These are phyloP conservation scores for Hexactinellida sp. DNA, from an alignment of 37 sponge, comb jelly and placozoan genomes.

Conservation along the genomic window DNA sequence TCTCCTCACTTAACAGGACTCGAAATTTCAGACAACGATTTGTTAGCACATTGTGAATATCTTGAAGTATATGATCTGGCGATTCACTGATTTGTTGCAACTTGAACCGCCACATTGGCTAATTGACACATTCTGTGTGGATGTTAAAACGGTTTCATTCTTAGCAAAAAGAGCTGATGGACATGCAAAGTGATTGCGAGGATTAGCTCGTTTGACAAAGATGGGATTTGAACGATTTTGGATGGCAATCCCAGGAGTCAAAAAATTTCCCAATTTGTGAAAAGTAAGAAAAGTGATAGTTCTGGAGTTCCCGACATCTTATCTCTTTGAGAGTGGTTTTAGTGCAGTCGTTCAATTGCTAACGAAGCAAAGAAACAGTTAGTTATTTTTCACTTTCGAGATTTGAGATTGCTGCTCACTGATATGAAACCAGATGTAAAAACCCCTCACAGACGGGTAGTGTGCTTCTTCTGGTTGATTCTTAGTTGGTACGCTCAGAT, in stretches of 20 bases:
- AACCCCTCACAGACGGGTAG: too few species aligned
- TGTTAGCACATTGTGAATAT: not conserved
- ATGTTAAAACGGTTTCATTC: not conserved
- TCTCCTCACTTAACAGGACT: constrained; percentile 1
- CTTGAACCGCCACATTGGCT: not conserved
- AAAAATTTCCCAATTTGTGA: constrained; percentile 8
- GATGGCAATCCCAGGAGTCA: not conserved
- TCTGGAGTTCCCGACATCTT: constrained; percentile 3
- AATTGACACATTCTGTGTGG: constrained; percentile 14
- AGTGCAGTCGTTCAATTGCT: not conserved
- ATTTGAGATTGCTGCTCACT: constrained; percentile 12
- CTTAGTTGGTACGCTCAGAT: too few species aligned
- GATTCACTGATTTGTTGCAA: constrained; percentile 7
- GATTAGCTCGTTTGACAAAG: not conserved
- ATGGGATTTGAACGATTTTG: not conserved
- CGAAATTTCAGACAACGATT: not conserved
- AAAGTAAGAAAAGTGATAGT: not conserved
- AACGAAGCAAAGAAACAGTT: constrained; percentile 16
- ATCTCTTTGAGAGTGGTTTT: constrained; percentile 7
- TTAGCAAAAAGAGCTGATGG: not conserved
- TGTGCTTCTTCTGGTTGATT: too few species aligned
- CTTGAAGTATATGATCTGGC: not conserved
- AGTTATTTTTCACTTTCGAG: not conserved
- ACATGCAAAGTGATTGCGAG: constrained; percentile 5
- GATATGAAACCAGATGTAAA: constrained; percentile 12